Conservation (phyloP, 2,797 vertebrate genomes). For the Gallinago nigripennis region DNA sequence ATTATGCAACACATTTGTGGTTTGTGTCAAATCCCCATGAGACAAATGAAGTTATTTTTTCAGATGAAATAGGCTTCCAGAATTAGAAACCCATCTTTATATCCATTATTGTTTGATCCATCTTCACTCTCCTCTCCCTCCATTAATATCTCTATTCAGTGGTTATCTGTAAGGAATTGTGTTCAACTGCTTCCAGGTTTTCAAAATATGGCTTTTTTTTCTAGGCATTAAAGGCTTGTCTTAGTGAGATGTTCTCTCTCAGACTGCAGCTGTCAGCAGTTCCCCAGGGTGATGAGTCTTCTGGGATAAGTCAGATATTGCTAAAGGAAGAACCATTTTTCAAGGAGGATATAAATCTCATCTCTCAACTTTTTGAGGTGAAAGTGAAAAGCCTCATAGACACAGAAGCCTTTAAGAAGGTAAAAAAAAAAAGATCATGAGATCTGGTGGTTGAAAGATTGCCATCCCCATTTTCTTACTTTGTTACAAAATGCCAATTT, state of each 20-base stretch:
- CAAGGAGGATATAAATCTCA: conserved; percentile 24
- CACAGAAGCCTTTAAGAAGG: conserved; percentile 70
- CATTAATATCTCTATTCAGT: neutral
- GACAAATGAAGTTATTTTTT: neutral
- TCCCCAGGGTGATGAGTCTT: conserved; percentile 3
- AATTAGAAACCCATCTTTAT: neutral
- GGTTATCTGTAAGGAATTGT: neutral
- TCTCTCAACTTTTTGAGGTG: conserved; percentile 69
- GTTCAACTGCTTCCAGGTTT: neutral
- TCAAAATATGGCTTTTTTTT: neutral
- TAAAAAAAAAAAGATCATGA: conserved; percentile 28
- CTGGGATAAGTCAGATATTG: neutral
- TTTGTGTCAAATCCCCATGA: neutral
- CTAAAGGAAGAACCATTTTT: conserved; percentile 15
- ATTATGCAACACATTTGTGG: neutral
- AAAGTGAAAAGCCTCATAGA: conserved; percentile 52
- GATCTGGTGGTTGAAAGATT: neutral
- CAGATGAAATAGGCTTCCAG: neutral
- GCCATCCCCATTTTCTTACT: fast-evolving
- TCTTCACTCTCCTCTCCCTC: neutral
- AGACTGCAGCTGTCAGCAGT: conserved; percentile 49
- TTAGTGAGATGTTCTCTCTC: conserved; percentile 80
- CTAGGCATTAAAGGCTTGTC: conserved; percentile 81
- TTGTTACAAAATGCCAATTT: neutral
- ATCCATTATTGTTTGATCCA: neutral